These are phyloP conservation scores for Zoanthus solanderi DNA, from an alignment of 92 coral and sea anemone species.

Conservation along the genomic window DNA sequence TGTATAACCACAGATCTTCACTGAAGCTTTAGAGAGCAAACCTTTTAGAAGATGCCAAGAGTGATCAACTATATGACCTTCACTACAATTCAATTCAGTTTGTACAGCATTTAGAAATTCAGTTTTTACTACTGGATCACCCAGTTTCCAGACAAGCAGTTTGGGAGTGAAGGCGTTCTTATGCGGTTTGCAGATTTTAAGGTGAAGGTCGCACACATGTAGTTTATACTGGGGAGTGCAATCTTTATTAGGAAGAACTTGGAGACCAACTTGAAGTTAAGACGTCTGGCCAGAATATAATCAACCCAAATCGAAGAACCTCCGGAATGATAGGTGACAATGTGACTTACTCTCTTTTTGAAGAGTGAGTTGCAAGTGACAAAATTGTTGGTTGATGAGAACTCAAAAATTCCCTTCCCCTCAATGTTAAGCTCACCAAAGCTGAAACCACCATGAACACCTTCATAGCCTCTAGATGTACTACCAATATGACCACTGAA, in stretches of 20 bases:
- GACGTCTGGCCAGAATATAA: constrained; percentile 4
- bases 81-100: constrained; percentile 15
- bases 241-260: not conserved
- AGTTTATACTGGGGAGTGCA: too few relatives aligned
- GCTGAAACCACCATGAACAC: constrained; percentile 55
- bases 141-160: constrained; percentile 36
- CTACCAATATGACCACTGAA: constrained; percentile 44
- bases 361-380: constrained; percentile 36
- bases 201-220: too few relatives aligned
- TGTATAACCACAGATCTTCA: constrained; percentile 39
- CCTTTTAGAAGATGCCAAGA: constrained; percentile 43
- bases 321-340: constrained; percentile 45
- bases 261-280: not conserved
- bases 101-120: not conserved
- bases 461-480: constrained; percentile 38
- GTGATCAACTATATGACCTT: constrained; percentile 36
- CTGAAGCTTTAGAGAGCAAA: constrained; percentile 6
- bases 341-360: constrained; percentile 23
- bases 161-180: not conserved
- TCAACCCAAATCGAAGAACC: constrained; percentile 7
- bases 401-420: constrained; percentile 48
- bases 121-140: not conserved
- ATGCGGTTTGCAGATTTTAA: too few relatives aligned
- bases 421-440: constrained; percentile 43
- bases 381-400: not conserved